Evolutionary conservation across 2,797 vertebrate species (phyloP).

Genomic region (Pempheris klunzingeri): DNA sequence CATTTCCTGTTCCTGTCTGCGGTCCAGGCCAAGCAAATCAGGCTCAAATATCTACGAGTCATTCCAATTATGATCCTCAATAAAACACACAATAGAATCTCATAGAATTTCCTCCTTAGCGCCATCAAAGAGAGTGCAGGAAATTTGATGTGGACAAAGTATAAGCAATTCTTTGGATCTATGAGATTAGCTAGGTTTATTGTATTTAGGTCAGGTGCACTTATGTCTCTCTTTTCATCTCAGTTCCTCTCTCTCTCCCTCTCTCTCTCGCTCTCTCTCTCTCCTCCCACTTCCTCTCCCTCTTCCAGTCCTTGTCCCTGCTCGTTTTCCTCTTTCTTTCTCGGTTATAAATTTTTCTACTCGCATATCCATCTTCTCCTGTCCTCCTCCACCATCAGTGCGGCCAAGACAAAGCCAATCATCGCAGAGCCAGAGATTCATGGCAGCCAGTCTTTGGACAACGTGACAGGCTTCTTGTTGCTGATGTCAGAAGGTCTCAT

Average conservation of each 20-base stretch:
- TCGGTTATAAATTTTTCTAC: background rate
- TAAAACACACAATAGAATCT: conserved; percentile 42
- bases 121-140: conserved; percentile 33
- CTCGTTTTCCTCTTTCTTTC: background rate
- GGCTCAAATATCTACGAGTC: conserved; percentile 29
- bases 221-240: conserved; percentile 11
- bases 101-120: conserved; percentile 27
- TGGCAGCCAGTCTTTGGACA: conserved; percentile 90
- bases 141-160: conserved; percentile 35
- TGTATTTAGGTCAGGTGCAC: conserved; percentile 29
- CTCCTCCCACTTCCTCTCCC: background rate
- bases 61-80: conserved; percentile 33
- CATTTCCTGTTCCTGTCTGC: conserved; percentile 55
- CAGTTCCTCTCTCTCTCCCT: background rate
- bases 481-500: conserved; percentile 98
- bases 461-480: conserved; percentile 93
- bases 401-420: conserved; percentile 92
- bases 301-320: background rate
- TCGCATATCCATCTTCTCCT: background rate
- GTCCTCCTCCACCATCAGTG: conserved; percentile 74
- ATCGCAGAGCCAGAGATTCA: conserved; percentile 96
- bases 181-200: conserved; percentile 28
- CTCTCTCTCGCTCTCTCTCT: too few species aligned
- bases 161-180: conserved; percentile 2
- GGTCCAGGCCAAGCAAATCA: conserved; percentile 34